A percentile compares a stretch with the other conserved stretches of the same genome.
Evolutionary conservation across 92 coral and sea anemone species (phyloP).

Genomic region (Ricordea florida): DNA sequence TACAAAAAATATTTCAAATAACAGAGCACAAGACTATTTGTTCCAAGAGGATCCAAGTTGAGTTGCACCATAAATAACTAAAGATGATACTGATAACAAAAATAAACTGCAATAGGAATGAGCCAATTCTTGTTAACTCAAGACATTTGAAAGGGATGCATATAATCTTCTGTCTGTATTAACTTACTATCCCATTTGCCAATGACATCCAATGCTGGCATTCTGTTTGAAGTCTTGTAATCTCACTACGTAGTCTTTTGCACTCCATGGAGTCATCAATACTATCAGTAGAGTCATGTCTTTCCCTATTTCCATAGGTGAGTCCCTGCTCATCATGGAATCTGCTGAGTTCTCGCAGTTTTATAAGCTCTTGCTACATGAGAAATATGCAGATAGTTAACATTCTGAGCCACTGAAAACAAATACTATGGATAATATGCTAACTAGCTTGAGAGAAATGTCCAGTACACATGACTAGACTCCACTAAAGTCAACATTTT

Average conservation of each 20-base stretch:
- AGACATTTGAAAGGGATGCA: too few relatives aligned
- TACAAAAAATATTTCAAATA: too few relatives aligned
- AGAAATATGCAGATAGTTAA: background rate
- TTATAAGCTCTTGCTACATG: slow-evolving; percentile 71
- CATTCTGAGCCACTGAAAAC: background rate
- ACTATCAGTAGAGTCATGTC: slow-evolving; percentile 73
- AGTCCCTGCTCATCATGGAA: slow-evolving; percentile 31
- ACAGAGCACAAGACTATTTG: too few relatives aligned
- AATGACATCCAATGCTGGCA: slow-evolving; percentile 77
- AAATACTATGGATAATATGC: background rate
- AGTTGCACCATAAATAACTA: too few relatives aligned
- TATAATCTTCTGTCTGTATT: too few relatives aligned
- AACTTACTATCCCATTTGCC: slow-evolving; percentile 66
- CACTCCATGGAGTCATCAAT: slow-evolving; percentile 73
- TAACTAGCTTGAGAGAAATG: too few relatives aligned
- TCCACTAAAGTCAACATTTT: too few relatives aligned
- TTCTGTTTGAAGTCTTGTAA: slow-evolving; percentile 79
- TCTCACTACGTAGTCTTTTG: slow-evolving; percentile 64
- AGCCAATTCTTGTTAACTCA: too few relatives aligned
- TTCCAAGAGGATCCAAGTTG: too few relatives aligned
- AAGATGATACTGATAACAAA: too few relatives aligned
- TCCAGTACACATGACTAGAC: too few relatives aligned
- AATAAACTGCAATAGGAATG: too few relatives aligned
- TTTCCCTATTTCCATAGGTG: slow-evolving; percentile 46
- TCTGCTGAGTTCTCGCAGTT: slow-evolving; percentile 64